Evolutionary conservation across 2,113 vertebrate species (phyloP).

Genomic region (Anhinga rufa): DNA sequence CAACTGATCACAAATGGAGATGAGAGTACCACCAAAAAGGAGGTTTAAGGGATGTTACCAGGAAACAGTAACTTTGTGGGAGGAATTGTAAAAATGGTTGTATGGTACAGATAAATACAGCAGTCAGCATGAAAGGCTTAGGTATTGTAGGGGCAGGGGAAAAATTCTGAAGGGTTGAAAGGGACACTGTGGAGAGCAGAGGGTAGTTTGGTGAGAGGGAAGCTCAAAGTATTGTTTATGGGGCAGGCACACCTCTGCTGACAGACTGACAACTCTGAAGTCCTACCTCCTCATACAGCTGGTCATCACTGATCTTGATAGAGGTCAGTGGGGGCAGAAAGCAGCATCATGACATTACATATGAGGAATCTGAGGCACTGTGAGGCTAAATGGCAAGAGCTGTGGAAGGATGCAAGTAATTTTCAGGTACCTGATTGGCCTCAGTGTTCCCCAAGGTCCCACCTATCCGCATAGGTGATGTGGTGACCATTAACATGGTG

Average conservation of each 20-base stretch:
- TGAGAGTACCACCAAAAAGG: not conserved
- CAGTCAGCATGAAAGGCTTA: not conserved
- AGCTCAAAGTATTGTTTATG: not conserved
- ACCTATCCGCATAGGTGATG: not conserved
- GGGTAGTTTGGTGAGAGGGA: not conserved
- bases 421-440: not conserved
- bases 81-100: not conserved
- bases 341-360: not conserved
- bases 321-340: not conserved
- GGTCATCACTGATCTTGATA: not conserved
- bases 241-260: not conserved
- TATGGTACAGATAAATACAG: not conserved
- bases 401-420: not conserved
- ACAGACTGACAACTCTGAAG: not conserved
- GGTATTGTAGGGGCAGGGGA: not conserved
- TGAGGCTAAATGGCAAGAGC: not conserved
- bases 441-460: not conserved
- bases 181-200: not conserved
- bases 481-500: accelerated
- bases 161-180: not conserved
- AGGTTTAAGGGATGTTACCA: not conserved
- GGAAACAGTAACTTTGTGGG: not conserved
- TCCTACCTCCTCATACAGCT: not conserved
- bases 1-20: not conserved
- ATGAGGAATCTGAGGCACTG: not conserved